Percentiles rank a stretch among this genome's conserved stretches.
These are phyloP conservation scores for Drosophila santomea DNA, from an alignment of 1,140 invertebrate species.

Conservation along the genomic window DNA sequence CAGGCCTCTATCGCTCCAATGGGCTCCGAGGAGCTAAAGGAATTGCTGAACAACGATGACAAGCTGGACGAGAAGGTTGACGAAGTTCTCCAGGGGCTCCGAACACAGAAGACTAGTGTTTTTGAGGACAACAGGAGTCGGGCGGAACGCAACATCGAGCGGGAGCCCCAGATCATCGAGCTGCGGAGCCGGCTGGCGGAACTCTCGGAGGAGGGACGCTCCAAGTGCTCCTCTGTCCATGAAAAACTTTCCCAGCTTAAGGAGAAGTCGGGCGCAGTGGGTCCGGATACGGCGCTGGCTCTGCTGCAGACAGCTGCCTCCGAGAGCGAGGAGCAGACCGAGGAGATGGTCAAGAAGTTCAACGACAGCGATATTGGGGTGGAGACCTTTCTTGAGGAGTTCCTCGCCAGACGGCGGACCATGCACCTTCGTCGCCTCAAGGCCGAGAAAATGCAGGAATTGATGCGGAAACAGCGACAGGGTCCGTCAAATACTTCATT, in stretches of 20 bases:
- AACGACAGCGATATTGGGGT: slow-evolving; percentile 89
- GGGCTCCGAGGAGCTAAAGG: slow-evolving; percentile 91
- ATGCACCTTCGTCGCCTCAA: slow-evolving; percentile 94
- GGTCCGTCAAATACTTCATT: slow-evolving; percentile 12
- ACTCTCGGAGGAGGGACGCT: slow-evolving; percentile 89
- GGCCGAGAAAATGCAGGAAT: slow-evolving; percentile 93
- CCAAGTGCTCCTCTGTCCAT: slow-evolving; percentile 88
- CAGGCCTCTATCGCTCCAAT: slow-evolving; percentile 86
- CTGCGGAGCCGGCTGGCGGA: slow-evolving; percentile 89
- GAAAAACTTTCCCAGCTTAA: slow-evolving; percentile 89
- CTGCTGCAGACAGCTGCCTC: slow-evolving; percentile 93
- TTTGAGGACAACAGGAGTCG: slow-evolving; percentile 93
- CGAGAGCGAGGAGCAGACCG: slow-evolving; percentile 95
- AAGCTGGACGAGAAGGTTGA: slow-evolving; percentile 93
- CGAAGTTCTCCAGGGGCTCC: slow-evolving; percentile 89
- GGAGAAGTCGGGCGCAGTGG: slow-evolving; percentile 89
- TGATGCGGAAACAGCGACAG: slow-evolving; percentile 86
- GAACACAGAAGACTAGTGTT: slow-evolving; percentile 93
- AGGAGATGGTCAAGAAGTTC: slow-evolving; percentile 91
- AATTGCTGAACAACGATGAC: slow-evolving; percentile 92
- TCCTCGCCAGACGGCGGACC: slow-evolving; percentile 89
- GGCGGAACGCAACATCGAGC: slow-evolving; percentile 94
- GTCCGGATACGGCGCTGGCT: slow-evolving; percentile 92
- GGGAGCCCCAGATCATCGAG: slow-evolving; percentile 92
- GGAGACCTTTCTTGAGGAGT: slow-evolving; percentile 92